phyloP scores from a whole-genome alignment of 2,113 vertebrate genomes.

The Hirundichthys speculiger region DNA sequence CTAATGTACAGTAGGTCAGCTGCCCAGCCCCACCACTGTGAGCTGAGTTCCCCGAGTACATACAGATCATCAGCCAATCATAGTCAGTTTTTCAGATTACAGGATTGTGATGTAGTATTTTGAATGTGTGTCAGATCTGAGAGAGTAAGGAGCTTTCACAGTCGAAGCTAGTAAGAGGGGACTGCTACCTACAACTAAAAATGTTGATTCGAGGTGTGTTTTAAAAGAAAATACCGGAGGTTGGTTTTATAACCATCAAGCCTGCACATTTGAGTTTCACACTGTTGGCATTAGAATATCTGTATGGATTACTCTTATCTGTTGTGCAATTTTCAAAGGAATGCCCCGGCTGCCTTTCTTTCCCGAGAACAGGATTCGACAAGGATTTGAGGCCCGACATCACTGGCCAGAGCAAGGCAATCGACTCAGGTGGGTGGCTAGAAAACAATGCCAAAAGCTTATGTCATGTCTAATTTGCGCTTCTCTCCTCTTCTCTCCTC shows the following conservation, averaged over 20 bases:
- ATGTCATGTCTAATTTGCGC: background rate
- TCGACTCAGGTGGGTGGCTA: constrained; percentile 70
- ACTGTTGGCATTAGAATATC: background rate
- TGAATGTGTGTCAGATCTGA: constrained; percentile 7
- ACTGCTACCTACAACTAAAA: constrained; percentile 2
- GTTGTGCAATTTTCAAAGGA: constrained; percentile 55
- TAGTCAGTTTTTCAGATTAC: constrained; percentile 6
- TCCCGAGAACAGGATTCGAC: constrained; percentile 70
- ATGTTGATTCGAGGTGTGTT: constrained; percentile 49
- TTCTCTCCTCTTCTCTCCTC: too few relatives aligned
- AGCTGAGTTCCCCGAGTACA: constrained; percentile 2
- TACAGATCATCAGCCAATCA: constrained; percentile 29
- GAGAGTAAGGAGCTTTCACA: background rate
- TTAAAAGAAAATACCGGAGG: background rate
- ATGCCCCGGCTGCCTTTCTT: constrained; percentile 78
- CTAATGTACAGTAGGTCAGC: constrained; percentile 30
- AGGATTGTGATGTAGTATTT: constrained; percentile 26
- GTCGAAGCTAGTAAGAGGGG: background rate
- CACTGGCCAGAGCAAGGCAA: constrained; percentile 83
- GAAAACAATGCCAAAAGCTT: background rate
- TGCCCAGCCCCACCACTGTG: background rate
- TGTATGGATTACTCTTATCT: background rate
- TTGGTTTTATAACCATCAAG: background rate
- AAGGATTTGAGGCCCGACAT: constrained; percentile 66
- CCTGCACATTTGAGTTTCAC: background rate